Percentiles rank a stretch among this genome's conserved stretches.
Conservation (phyloP, 2,113 vertebrate species). For the Tragelaphus scriptus region DNA sequence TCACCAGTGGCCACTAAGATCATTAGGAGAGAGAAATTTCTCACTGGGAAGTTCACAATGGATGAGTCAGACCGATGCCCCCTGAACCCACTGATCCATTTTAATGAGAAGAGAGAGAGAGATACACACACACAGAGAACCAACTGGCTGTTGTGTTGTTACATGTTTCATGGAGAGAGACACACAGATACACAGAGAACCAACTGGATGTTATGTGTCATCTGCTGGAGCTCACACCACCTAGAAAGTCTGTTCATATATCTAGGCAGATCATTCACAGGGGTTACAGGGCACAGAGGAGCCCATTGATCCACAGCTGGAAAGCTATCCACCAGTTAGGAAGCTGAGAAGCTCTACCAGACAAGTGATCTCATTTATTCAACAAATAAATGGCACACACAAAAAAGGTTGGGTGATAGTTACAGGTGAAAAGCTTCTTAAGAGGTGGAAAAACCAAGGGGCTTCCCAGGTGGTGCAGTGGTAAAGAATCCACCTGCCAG, state of each 20-base stretch:
- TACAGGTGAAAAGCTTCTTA: not conserved
- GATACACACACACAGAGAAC: not conserved
- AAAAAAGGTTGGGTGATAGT: not conserved
- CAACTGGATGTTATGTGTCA: not conserved
- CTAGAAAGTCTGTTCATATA: not conserved
- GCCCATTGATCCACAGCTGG: not conserved
- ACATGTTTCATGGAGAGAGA: not conserved
- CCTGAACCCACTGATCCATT: not conserved
- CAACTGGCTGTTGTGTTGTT: not conserved
- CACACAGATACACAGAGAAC: not conserved
- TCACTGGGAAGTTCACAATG: not conserved
- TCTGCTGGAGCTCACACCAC: not conserved
- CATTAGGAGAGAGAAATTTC: not conserved
- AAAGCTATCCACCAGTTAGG: not conserved
- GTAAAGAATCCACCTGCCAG: not conserved
- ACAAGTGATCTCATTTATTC: not conserved
- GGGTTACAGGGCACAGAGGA: not conserved
- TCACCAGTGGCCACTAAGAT: not conserved
- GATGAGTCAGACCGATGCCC: not conserved
- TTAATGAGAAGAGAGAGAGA: not conserved
- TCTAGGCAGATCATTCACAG: not conserved
- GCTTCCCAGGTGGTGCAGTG: not conserved
- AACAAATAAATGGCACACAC: not conserved
- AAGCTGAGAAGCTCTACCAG: not conserved
- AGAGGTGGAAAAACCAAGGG: not conserved